Evolutionary conservation across 1,140 invertebrate species (phyloP), one percentile per base, ranked within the genome.

Genomic region (Samia ricini): DNA sequence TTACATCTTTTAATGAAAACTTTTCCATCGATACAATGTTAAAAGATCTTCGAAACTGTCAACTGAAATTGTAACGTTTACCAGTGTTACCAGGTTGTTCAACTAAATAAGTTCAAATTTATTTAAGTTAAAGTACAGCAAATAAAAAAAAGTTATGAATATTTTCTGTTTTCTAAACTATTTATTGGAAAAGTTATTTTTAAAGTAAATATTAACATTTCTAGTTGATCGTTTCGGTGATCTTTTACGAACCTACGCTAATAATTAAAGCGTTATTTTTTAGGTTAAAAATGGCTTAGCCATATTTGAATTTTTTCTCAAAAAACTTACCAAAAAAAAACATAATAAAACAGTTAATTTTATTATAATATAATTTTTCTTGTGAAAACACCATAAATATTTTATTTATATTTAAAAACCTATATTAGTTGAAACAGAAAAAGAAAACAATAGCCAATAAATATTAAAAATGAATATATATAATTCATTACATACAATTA

Each of bases 381-480:
- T 65, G 68, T 67, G 58, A 71, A 74, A 68, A 83, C 80, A 62
- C 61, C 73, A 74, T 68, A 74, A 63, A 56, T 72, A 64, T 33
- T 60, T 65, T 21, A 8, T 7, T 48, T n/a, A n/a, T 48, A 15
- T 48, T 48, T 23, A 7, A 52, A 52, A 15, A 8, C 51, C 2
- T 4, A 52, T 12, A 52, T 52, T 22, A 52, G 20, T 52, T 22
- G 3, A 52, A 21, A 22, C 22, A 21, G 62, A 81, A 79, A 77
- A 80, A 83, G n/a, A n/a, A n/a, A n/a, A n/a, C n/a, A n/a, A 71
- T 79, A 76, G 79, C 83, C 81, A 84, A 88, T 86, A 86, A 86
- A 83, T 85, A 85, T 69, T 78, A 81, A 15, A 42, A 42, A 42
- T 42, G 12, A 42, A 42, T 42, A 42, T 42, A 42, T n/a, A n/a